Base-by-base conservation (phyloP, 2,113 vertebrate genomes). In the Sinocyclocheilus anshuiensis region DNA sequence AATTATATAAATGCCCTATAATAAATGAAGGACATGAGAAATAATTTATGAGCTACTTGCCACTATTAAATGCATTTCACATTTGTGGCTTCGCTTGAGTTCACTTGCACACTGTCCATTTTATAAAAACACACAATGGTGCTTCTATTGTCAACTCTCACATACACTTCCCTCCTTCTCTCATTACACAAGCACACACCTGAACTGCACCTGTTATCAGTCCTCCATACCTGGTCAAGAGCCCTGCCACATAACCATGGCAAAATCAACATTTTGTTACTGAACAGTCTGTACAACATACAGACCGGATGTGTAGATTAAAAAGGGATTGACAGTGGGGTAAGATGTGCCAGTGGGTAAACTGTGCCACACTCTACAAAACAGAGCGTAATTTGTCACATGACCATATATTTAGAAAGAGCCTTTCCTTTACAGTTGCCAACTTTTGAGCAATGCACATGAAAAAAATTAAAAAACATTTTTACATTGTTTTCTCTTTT, bases 141-240 rank as follows among this genome's bases (percentile, higher is more conserved):
- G 82, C 84, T 81, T 81, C 86, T 36, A 78, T 77, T 85, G 83
- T 83, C 50, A 69, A 26, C 86, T 87, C 74, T 82, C 53, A 83
- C 50, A 82, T 78, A 80, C 78, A 85, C 86, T 67, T 85, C 74
- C 57, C 83, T 76, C 72, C 71, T 89, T 81, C 86, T 85, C 86
- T 65, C 13, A 80, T 87, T 89, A 87, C 86, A 85, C 76, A 74
- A 74, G 36, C 50, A 86, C 33, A 72, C 39, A 89, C 26, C 71
- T 39, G 24, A 77, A 33, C 11, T 26, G 45, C 81, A 75, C 77
- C 53, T 71, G 59, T 33, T 12, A 82, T 71, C 67, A 26, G 11
- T 82, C 67, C 59, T 80, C 39, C 18, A 50, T 80, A 65, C 75
- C 78, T 71, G 69, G 71, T 82, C 36, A 74, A 36, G 69, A 81